A percentile compares a stretch with the other conserved stretches of the same genome.
phyloP scores from a whole-genome alignment of 2,113 vertebrate species.

The Sander vitreus region DNA sequence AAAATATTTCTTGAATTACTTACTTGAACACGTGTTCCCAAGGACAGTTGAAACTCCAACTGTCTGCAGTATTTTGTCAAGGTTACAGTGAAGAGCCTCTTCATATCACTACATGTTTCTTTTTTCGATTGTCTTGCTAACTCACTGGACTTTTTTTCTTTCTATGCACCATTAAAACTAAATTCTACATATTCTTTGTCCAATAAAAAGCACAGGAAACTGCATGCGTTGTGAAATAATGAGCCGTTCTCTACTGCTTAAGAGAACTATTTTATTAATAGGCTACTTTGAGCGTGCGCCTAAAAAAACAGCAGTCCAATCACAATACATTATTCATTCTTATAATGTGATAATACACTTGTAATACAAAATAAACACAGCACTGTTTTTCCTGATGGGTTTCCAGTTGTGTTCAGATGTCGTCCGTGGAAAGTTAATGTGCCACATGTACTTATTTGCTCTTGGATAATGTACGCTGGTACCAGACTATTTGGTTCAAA shows the following conservation, averaged over 20 bases:
- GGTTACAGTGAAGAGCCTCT: slow-evolving; percentile 24
- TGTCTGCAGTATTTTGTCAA: slow-evolving; percentile 35
- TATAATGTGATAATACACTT: slow-evolving; percentile 64
- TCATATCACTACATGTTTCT: neutral
- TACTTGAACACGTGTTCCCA: slow-evolving; percentile 54
- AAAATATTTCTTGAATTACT: slow-evolving; percentile 61
- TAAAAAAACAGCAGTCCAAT: slow-evolving; percentile 51
- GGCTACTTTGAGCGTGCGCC: slow-evolving; percentile 33
- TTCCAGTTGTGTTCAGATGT: slow-evolving; percentile 69
- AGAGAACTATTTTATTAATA: slow-evolving; percentile 47
- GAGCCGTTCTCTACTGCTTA: slow-evolving; percentile 11
- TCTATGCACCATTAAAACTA: neutral
- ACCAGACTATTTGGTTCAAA: slow-evolving; percentile 54
- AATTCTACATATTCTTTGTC: neutral
- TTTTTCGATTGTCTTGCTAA: neutral
- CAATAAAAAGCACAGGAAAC: slow-evolving; percentile 30
- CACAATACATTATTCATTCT: slow-evolving; percentile 60
- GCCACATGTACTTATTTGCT: slow-evolving; percentile 63
- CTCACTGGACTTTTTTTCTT: neutral
- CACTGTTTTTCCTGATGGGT: slow-evolving; percentile 66
- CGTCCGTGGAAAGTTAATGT: slow-evolving; percentile 78
- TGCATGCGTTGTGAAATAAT: slow-evolving; percentile 20
- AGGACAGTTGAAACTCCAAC: slow-evolving; percentile 37
- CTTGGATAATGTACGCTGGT: slow-evolving; percentile 64
- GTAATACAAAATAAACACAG: slow-evolving; percentile 63